These are phyloP conservation scores for Microcebus murinus DNA, from an alignment of 2,113 vertebrate species.

Conservation along the genomic window DNA sequence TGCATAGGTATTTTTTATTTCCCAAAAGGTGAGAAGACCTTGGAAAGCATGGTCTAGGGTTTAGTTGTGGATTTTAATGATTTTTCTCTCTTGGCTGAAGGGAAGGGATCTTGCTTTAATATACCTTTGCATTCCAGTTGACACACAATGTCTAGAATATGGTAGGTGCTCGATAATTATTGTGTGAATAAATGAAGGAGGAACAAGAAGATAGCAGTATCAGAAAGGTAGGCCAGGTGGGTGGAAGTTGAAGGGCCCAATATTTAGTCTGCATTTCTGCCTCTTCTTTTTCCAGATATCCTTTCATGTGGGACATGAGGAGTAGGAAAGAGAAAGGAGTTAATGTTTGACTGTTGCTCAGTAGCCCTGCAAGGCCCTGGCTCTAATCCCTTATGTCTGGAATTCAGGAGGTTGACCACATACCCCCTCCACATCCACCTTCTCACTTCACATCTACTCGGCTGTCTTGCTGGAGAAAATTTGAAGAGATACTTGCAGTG, in stretches of 20 bases:
- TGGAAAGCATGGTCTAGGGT: neutral
- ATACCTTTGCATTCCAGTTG: neutral
- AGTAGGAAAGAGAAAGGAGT: neutral
- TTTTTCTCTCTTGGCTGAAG: neutral
- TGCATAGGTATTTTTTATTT: constrained; percentile 47
- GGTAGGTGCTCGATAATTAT: neutral
- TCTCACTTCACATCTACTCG: neutral
- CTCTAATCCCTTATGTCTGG: neutral
- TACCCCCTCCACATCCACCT: neutral
- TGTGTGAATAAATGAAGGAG: neutral
- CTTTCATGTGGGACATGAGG: neutral
- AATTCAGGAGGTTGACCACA: neutral
- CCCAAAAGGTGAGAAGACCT: neutral
- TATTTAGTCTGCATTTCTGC: neutral
- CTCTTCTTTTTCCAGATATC: neutral
- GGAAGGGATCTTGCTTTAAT: neutral
- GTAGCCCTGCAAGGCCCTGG: neutral
- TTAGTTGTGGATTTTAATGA: constrained; percentile 38
- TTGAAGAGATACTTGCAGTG: neutral
- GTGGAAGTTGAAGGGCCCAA: neutral
- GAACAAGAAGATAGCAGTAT: neutral
- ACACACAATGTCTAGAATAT: neutral
- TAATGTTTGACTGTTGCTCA: neutral
- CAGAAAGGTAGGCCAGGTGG: neutral
- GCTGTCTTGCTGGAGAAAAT: neutral